Conservation (phyloP, 1,140 invertebrate species). For the Drosophila sp. region DNA sequence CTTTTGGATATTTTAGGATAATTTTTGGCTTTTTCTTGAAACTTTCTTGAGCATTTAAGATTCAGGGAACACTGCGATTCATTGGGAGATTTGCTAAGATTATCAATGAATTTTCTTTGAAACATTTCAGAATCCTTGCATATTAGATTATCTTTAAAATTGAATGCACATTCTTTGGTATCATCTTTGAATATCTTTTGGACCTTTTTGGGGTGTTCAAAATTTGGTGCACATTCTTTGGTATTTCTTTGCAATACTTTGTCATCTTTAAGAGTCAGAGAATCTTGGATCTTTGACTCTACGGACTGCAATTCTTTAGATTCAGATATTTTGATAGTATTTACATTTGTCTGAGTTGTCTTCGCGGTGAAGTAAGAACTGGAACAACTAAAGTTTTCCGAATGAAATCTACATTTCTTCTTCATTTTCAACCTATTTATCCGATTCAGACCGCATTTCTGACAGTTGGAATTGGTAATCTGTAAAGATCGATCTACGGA, state of each 20-base stretch:
- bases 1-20: too few relatives aligned
- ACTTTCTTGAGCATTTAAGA: too few relatives aligned
- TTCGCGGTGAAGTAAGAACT: constrained; percentile 3
- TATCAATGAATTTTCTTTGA: neutral
- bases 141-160: neutral
- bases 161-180: neutral
- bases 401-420: neutral
- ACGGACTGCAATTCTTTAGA: neutral
- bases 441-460: constrained; percentile 25
- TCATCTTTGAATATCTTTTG: neutral
- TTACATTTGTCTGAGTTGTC: too few relatives aligned
- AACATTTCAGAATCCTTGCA: neutral
- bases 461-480: constrained; percentile 8
- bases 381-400: neutral
- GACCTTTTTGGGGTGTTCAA: neutral
- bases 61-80: too few relatives aligned
- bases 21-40: too few relatives aligned
- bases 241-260: neutral
- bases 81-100: neutral
- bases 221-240: neutral
- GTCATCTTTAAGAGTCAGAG: neutral
- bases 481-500: neutral
- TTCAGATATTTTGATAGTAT: neutral
- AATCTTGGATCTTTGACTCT: neutral
- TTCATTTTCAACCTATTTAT: neutral